Evolutionary conservation across 1,140 invertebrate species (phyloP).

Genomic region (Cylas formicarius): DNA sequence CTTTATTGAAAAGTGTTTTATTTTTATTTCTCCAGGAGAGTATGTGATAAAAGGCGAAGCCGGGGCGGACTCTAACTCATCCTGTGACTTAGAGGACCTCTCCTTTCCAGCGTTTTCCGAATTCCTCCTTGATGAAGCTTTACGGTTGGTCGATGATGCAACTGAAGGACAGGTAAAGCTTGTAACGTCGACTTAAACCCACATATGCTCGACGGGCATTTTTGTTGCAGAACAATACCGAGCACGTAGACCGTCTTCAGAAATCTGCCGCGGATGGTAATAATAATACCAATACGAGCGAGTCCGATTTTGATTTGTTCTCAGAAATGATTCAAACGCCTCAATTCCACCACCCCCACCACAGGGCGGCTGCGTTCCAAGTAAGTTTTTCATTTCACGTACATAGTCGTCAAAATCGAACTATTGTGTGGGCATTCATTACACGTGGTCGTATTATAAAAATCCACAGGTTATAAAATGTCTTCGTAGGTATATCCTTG

Average conservation of each 20-base stretch:
- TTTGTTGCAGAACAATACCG: constrained; percentile 12
- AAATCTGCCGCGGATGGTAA: constrained; percentile 3
- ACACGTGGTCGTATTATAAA: no score
- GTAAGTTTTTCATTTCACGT: constrained; percentile 42
- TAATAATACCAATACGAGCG: constrained; percentile 17
- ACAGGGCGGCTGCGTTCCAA: constrained; percentile 53
- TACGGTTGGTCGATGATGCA: constrained; percentile 61
- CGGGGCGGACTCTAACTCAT: constrained; percentile 27
- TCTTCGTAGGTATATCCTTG: no score
- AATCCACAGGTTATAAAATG: no score
- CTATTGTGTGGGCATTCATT: no score
- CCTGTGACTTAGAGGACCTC: constrained; percentile 42
- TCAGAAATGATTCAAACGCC: constrained; percentile 60
- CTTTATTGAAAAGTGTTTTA: background rate
- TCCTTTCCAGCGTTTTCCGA: constrained; percentile 47
- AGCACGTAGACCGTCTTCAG: constrained; percentile 1
- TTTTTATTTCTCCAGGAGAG: constrained; percentile 46
- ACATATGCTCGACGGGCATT: no score
- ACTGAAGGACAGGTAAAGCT: constrained; percentile 44
- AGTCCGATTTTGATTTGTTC: constrained; percentile 46
- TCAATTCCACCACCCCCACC: constrained; percentile 54
- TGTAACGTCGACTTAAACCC: background rate
- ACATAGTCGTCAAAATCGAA: no score
- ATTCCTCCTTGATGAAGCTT: constrained; percentile 64
- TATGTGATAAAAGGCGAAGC: constrained; percentile 52